Base-by-base conservation (phyloP, 1,140 invertebrate species). In the Rhynchophorus ferrugineus region DNA sequence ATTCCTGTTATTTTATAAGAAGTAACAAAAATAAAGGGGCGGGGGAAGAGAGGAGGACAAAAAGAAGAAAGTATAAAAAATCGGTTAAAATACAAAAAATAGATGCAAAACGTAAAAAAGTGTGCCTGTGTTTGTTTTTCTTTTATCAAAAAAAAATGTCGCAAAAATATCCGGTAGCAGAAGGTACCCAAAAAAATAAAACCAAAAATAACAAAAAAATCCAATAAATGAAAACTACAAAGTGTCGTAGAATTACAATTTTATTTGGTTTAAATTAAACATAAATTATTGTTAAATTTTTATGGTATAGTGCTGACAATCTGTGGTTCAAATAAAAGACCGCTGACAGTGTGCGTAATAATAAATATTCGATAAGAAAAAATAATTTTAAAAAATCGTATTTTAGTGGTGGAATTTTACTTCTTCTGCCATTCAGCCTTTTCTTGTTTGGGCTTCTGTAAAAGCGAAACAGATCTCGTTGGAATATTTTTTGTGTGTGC, bases 401-500 rank as follows among this genome's bases (percentile, higher is more conserved):
- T 29, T 6, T 6, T 29, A 29, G 5, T 11, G 24, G 24, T 29
- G 48, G 21, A 53, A 60, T 52, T 58, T 64, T 78, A 82, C 74
- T 85, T 84, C 81, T 84, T 85, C 78, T 82, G 82, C 83, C 83
- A 85, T 71, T 86, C 82, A 72, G 83, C 82, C 71, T 85, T 86
- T 79, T 85, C 82, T 68, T 81, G 78, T 71, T 84, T 54, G 11
- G 48, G 48, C 42, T 50, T 56, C 48, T 50, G 54, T 9, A 56
- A 53, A 56, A 56, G 22, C 34, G 46, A 49, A 34, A 53, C 44
- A 37, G 13, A 21, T 38, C 14, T 48, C n/a, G 36, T 22, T 13
- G 20, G 35, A 54, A 37, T 16, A 13, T 17, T n/a, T n/a, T n/a
- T n/a, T n/a, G n/a, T n/a, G n/a, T n/a, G n/a, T n/a, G n/a, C n/a